Conservation (phyloP, 2,113 vertebrate genomes). For the Gavialis gangeticus region DNA sequence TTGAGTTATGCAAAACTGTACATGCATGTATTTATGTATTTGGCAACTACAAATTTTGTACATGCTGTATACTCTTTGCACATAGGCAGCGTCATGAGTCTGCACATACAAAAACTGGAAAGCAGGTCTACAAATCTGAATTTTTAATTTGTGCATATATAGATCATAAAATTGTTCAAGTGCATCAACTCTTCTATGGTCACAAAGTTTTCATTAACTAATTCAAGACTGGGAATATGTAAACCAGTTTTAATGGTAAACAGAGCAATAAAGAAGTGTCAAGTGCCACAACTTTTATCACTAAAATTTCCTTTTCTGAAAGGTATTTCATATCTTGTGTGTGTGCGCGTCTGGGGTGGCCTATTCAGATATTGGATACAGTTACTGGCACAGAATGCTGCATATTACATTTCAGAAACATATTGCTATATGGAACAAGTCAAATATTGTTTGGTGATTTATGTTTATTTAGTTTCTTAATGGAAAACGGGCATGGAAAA, state of each 20-base stretch:
- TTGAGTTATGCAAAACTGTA: not conserved
- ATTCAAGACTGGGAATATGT: not conserved
- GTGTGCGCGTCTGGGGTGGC: not conserved
- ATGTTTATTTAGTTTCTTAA: not conserved
- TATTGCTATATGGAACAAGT: not conserved
- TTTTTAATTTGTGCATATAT: not conserved
- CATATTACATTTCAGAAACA: not conserved
- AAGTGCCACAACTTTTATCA: not conserved
- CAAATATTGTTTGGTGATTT: not conserved
- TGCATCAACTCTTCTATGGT: not conserved
- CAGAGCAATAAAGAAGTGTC: not conserved
- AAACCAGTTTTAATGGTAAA: not conserved
- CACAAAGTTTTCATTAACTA: not conserved
- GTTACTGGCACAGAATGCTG: not conserved
- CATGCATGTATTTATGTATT: not conserved
- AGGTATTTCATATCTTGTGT: not conserved
- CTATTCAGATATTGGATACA: not conserved
- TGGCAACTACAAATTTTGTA: fast-evolving
- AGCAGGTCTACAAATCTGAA: not conserved
- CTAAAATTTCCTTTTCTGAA: not conserved
- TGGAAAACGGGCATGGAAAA: not conserved
- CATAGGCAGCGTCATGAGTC: not conserved
- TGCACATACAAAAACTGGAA: not conserved
- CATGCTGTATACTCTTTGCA: not conserved
- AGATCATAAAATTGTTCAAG: not conserved